phyloP scores from a whole-genome alignment of 1,140 invertebrate genomes.

The Coelopa frigida region DNA sequence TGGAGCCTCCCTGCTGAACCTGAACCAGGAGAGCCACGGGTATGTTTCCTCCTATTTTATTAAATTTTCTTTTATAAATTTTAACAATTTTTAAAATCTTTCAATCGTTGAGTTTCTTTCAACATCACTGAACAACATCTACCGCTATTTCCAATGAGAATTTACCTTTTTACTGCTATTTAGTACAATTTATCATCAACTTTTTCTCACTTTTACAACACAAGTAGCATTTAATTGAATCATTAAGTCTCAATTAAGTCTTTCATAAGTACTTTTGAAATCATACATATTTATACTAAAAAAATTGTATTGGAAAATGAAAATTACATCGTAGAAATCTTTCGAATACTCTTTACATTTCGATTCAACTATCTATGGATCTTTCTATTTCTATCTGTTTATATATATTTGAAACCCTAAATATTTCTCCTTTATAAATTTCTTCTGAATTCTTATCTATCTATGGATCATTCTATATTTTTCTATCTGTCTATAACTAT shows the following conservation, averaged over 20 bases:
- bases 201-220: neutral
- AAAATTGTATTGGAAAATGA: too few relatives aligned
- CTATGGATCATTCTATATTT: too few relatives aligned
- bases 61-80: neutral
- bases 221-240: neutral
- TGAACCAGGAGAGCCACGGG: conserved; percentile 32
- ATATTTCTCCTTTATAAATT: conserved; percentile 17
- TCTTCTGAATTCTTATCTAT: conserved; percentile 17
- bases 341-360: neutral
- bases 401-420: conserved; percentile 1
- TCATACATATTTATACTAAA: too few relatives aligned
- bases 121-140: too few relatives aligned
- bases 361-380: neutral
- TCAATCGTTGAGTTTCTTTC: too few relatives aligned
- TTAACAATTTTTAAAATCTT: neutral
- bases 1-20: conserved; percentile 32
- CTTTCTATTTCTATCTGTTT: neutral
- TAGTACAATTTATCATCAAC: neutral
- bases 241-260: too few relatives aligned
- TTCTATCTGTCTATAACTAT: neutral
- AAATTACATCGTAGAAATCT: too few relatives aligned
- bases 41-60: neutral
- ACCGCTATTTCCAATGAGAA: too few relatives aligned
- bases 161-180: too few relatives aligned
- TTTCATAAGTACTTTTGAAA: too few relatives aligned